Percentiles rank a stretch among this genome's conserved stretches.
Evolutionary conservation across 2,113 vertebrate species (phyloP).

Genomic region (Oenanthe melanoleuca): DNA sequence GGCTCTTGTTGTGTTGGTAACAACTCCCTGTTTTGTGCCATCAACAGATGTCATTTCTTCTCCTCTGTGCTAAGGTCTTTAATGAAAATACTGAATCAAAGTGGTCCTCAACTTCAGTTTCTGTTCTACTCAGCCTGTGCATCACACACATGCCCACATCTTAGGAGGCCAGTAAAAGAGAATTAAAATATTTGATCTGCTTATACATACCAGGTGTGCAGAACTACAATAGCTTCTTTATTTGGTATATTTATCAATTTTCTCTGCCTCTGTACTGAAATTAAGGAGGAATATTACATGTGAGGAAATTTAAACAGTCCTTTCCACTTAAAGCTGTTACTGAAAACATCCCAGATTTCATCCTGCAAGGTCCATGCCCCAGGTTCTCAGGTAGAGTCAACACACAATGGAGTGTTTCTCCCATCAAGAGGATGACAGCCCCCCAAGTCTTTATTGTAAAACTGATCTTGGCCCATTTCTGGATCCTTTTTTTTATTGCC

Average conservation of each 20-base stretch:
- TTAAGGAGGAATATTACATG: background rate
- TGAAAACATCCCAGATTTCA: background rate
- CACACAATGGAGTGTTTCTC: background rate
- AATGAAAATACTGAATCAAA: constrained; percentile 1
- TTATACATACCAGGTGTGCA: background rate
- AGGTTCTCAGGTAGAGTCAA: background rate
- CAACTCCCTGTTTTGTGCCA: background rate
- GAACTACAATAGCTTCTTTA: background rate
- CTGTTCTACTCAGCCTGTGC: background rate
- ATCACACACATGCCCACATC: background rate
- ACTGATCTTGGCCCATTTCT: background rate
- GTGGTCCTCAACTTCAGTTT: background rate
- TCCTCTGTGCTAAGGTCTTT: background rate
- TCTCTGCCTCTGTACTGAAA: background rate
- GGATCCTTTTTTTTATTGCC: background rate
- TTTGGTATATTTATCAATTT: background rate
- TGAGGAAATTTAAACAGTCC: background rate
- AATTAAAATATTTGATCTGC: background rate
- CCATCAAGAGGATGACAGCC: background rate
- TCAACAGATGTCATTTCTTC: background rate
- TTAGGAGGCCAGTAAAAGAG: background rate
- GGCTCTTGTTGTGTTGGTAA: background rate
- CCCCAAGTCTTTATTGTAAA: background rate
- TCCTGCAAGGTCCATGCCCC: background rate
- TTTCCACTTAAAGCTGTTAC: background rate